A percentile compares a stretch with the other conserved stretches of the same genome.
Conservation (phyloP, 53 echinoderm and acorn worm genomes). For the Henricia sp. region DNA sequence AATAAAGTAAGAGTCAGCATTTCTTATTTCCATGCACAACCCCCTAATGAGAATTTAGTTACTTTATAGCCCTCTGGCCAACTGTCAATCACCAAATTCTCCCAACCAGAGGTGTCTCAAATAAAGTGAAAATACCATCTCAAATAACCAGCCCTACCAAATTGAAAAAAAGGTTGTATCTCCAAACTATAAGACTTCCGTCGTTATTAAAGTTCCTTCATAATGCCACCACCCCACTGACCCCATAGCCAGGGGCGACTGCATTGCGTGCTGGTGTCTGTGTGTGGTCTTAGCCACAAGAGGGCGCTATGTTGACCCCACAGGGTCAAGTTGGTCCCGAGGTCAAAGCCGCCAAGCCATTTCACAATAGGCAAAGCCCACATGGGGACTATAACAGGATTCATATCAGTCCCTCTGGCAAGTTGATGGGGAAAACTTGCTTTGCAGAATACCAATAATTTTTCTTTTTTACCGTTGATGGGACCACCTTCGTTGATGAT, state of each 20-base stretch:
- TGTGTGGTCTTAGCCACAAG: conserved; percentile 59
- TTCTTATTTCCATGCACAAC: no score
- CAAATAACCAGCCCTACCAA: neutral
- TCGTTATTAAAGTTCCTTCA: no score
- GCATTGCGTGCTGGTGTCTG: neutral
- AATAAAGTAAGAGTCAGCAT: no score
- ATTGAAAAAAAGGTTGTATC: no score
- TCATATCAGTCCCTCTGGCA: conserved; percentile 23
- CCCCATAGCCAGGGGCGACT: neutral
- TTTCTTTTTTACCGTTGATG: neutral
- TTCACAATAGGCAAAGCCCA: conserved; percentile 31
- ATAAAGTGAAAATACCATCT: neutral
- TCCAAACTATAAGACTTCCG: no score
- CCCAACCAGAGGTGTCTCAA: neutral
- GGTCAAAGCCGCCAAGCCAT: neutral
- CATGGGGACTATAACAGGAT: conserved; percentile 50
- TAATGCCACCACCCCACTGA: neutral
- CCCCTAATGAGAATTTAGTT: neutral
- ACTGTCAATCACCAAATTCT: neutral
- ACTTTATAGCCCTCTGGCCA: neutral
- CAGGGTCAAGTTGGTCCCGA: conserved; percentile 31
- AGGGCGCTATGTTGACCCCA: conserved; percentile 42
- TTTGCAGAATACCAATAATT: neutral
- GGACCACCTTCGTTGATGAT: conserved; percentile 33
- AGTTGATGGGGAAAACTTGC: conserved; percentile 35